These are phyloP conservation scores for Eupsilia transversa DNA, from an alignment of 2,888 invertebrate genomes.

Conservation along the genomic window DNA sequence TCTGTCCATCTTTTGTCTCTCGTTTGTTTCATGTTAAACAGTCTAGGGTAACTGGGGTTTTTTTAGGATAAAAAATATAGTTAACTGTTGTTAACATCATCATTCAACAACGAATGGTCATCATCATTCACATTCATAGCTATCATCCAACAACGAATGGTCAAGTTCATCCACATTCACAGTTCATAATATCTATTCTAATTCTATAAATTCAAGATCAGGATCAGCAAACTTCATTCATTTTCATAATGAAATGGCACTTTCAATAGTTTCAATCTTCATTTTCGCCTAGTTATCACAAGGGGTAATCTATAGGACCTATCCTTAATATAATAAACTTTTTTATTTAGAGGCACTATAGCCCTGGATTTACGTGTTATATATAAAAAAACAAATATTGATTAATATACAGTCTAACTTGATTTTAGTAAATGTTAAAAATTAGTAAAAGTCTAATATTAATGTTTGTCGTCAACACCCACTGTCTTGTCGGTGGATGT, in stretches of 20 bases:
- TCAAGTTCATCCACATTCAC: slow-evolving; percentile 43
- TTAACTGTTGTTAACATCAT: background rate
- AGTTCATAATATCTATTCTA: slow-evolving; percentile 42
- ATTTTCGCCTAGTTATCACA: slow-evolving; percentile 84
- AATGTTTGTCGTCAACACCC: slow-evolving; percentile 67
- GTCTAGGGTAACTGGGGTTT: background rate
- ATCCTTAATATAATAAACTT: slow-evolving; percentile 57
- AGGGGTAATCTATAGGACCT: slow-evolving; percentile 69
- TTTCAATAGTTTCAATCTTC: slow-evolving; percentile 81
- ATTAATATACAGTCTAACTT: slow-evolving; percentile 65
- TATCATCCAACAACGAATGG: background rate
- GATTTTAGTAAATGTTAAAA: slow-evolving; percentile 58
- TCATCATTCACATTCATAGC: slow-evolving; percentile 46
- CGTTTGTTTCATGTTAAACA: slow-evolving; percentile 1
- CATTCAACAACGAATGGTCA: background rate
- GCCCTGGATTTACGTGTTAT: slow-evolving; percentile 59
- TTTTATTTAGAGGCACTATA: slow-evolving; percentile 54
- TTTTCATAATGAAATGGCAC: slow-evolving; percentile 80
- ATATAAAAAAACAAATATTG: slow-evolving; percentile 62
- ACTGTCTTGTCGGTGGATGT: slow-evolving; percentile 73
- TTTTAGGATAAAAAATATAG: background rate
- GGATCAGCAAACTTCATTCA: slow-evolving; percentile 60
- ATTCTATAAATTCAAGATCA: slow-evolving; percentile 56
- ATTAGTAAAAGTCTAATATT: slow-evolving; percentile 48
- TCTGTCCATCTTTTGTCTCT: background rate